A percentile compares a stretch with the other conserved stretches of the same genome.
Evolutionary conservation across 2,888 invertebrate species (phyloP).

Genomic region (Synergus gifuensis): DNA sequence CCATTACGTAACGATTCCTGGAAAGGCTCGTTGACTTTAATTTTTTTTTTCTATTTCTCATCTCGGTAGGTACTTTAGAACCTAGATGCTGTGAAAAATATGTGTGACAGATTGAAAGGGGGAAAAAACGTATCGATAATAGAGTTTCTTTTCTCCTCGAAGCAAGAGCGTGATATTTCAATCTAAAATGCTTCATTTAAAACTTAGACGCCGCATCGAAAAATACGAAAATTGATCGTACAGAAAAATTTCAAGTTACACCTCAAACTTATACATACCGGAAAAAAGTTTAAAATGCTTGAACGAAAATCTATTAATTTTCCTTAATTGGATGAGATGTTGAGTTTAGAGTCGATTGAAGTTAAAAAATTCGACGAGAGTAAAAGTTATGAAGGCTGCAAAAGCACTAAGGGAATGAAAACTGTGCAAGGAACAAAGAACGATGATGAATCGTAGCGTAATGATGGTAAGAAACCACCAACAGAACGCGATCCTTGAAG

Average conservation of each 20-base stretch:
- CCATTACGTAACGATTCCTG: conserved; percentile 13
- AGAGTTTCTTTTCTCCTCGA: neutral
- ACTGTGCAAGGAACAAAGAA: conserved; percentile 57
- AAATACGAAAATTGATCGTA: neutral
- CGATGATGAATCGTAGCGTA: conserved; percentile 68
- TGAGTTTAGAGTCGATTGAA: neutral
- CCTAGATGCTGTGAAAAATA: conserved; percentile 2
- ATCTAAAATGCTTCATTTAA: neutral
- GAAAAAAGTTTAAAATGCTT: neutral
- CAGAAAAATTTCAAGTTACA: neutral
- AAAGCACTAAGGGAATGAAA: neutral
- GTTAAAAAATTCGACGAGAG: neutral
- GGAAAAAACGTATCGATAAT: neutral
- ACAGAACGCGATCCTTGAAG: neutral
- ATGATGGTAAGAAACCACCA: conserved; percentile 65
- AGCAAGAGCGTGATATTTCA: neutral
- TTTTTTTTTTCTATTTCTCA: conserved; percentile 27
- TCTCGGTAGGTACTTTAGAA: neutral
- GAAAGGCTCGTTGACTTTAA: conserved; percentile 35
- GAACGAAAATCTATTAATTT: neutral
- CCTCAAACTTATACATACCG: neutral
- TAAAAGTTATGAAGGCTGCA: neutral
- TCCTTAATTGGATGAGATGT: neutral
- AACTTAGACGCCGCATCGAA: neutral
- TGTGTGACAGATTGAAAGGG: neutral